Percentiles rank a stretch among this genome's conserved stretches.
Evolutionary conservation across 2,113 vertebrate species (phyloP).

Genomic region (Plectropomus leopardus): DNA sequence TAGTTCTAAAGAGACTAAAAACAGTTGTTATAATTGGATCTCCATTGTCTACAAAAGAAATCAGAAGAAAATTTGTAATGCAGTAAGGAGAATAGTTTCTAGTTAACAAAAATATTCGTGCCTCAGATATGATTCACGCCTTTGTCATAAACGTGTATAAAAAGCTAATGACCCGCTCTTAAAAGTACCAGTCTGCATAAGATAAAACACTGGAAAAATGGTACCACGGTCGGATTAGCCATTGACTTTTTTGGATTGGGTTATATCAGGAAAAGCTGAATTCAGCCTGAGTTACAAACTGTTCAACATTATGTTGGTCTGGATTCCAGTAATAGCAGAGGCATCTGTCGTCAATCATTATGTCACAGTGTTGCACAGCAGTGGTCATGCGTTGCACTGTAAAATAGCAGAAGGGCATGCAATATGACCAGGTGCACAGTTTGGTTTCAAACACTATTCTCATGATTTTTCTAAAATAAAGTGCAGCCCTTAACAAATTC

Average conservation of each 20-base stretch:
- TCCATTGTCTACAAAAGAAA: not conserved
- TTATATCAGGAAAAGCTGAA: constrained; percentile 1
- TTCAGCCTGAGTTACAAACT: not conserved
- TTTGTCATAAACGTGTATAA: not conserved
- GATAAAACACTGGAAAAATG: not conserved
- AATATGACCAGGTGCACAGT: not conserved
- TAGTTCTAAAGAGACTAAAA: not conserved
- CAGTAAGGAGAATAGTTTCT: not conserved
- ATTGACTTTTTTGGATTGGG: constrained; percentile 16
- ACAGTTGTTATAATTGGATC: not conserved
- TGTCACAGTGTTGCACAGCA: constrained; percentile 1
- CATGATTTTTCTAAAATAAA: not conserved
- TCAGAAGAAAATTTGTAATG: not conserved
- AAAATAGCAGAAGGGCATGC: not conserved
- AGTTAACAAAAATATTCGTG: not conserved
- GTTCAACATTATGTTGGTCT: not conserved
- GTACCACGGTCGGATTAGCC: not conserved
- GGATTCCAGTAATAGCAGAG: not conserved
- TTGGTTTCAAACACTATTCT: not conserved
- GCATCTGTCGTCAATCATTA: constrained; percentile 23
- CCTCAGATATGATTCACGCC: not conserved
- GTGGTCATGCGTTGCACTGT: not conserved
- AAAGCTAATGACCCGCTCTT: not conserved
- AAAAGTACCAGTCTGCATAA: not conserved
- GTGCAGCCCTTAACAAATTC: not conserved